Conservation (phyloP, 2,113 vertebrate species). For the Channa argus region DNA sequence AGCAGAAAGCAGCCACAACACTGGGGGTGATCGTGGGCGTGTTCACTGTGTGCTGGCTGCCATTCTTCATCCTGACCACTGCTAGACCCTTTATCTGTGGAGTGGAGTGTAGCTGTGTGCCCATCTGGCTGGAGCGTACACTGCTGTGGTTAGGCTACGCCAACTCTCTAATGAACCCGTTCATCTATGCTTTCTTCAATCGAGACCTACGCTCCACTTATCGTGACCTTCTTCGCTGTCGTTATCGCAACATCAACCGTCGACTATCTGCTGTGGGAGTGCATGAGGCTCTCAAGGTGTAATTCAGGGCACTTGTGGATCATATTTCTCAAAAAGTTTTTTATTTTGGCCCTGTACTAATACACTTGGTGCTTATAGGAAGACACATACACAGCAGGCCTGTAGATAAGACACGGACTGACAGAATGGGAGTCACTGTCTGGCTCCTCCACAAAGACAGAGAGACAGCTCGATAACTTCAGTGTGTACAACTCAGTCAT, state of each 20-base stretch:
- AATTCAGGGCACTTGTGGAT: background rate
- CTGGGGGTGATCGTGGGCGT: conserved; percentile 86
- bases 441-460: conserved; percentile 30
- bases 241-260: conserved; percentile 87
- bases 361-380: conserved; percentile 56
- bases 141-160: conserved; percentile 86
- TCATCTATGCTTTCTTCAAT: conserved; percentile 88
- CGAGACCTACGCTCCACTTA: conserved; percentile 86
- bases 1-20: conserved; percentile 87
- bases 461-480: conserved; percentile 53
- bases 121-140: conserved; percentile 86
- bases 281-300: conserved; percentile 84
- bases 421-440: conserved; percentile 51
- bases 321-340: background rate
- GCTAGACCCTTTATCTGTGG: conserved; percentile 86
- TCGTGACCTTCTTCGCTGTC: conserved; percentile 84
- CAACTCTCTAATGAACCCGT: conserved; percentile 87
- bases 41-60: conserved; percentile 85
- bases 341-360: conserved; percentile 20
- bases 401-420: conserved; percentile 61
- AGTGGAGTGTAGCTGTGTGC: conserved; percentile 86
- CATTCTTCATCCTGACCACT: conserved; percentile 85
- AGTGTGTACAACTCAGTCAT: conserved; percentile 59
- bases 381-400: conserved; percentile 38
- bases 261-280: conserved; percentile 86